Evolutionary conservation across 2,797 vertebrate genomes (phyloP), one percentile per base, ranked within the genome.

Genomic region (Gymnothorax javanicus): DNA sequence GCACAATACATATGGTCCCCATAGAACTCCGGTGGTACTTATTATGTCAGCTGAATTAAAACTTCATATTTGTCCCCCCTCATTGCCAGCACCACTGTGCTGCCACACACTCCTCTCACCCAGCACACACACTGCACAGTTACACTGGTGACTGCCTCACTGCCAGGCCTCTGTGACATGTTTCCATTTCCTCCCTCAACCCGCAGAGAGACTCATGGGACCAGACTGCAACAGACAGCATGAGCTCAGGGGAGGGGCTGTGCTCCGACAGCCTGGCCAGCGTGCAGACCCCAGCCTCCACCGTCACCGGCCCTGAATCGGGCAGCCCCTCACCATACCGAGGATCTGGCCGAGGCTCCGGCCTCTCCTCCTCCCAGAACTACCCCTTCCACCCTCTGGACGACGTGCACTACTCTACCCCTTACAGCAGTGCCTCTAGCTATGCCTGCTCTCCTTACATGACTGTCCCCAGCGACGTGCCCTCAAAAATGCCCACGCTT

Each of bases 121-220:
- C 33, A 43, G 12, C 25, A 1, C 69, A 20, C 15, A 4, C 27
- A 15, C 73, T 17, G 1, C 73, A 50, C 3, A 5, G 43, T n/a
- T 43, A 77, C 73, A 77, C 73, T 7, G 62, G 4, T 23, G 23
- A 15, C 12, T 3, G 8, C 27, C 27, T 12, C 12, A 15, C 33
- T 50, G 43, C 73, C 33, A 52, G 12, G 15, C 52, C 50, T 23
- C 77, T 12, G 2, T 81, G 2, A 54, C 77, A 81, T 5, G 23
- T 6, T 52, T 62, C 52, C 87, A 57, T 75, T 57, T 62, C 86
- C 50, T 87, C 50, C 11, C n/a, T 82, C 85, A 79, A 77, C 12
- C 83, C 71, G 27, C 92, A 99, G 98, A 97, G 97, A 88, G 97
- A 98, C 88, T 93, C 97, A 0, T 98, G 98, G 98, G 98, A 99